Conservation (phyloP, 2,113 vertebrate genomes). For the Cepphus grylle region DNA sequence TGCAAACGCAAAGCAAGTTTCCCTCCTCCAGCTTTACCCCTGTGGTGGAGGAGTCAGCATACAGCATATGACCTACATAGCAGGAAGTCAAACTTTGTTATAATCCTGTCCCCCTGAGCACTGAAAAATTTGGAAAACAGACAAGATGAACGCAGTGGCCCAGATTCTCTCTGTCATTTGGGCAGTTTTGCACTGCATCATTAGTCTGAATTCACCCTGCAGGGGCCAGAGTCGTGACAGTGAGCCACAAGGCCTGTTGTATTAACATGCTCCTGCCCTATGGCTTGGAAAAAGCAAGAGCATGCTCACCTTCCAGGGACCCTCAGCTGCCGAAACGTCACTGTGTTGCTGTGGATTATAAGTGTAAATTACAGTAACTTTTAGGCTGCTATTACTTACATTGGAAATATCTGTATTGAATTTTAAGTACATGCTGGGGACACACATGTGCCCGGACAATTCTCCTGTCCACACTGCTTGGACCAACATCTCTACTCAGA, state of each 20-base stretch:
- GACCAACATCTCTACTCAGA: background rate
- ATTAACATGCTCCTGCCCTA: background rate
- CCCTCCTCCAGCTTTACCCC: background rate
- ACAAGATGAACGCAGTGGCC: background rate
- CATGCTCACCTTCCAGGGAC: background rate
- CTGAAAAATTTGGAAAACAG: conserved; percentile 51
- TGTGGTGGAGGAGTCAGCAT: background rate
- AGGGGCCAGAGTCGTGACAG: background rate
- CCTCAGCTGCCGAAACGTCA: background rate
- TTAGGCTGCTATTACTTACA: background rate
- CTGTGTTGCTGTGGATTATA: background rate
- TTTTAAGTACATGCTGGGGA: background rate
- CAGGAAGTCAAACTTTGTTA: background rate
- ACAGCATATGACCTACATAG: conserved; percentile 36
- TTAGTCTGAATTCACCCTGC: background rate
- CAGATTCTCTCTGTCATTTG: conserved; percentile 27
- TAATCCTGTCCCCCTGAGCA: conserved; percentile 16
- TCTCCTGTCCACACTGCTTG: background rate
- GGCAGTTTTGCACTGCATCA: background rate
- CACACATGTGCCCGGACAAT: fast-evolving
- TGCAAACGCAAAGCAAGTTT: background rate
- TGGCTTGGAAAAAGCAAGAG: background rate
- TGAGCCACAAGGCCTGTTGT: background rate
- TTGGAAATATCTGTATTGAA: background rate
- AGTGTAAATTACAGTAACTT: background rate